These are phyloP conservation scores for Dromaius novaehollandiae DNA, from an alignment of 2,113 vertebrate species.

Conservation along the genomic window DNA sequence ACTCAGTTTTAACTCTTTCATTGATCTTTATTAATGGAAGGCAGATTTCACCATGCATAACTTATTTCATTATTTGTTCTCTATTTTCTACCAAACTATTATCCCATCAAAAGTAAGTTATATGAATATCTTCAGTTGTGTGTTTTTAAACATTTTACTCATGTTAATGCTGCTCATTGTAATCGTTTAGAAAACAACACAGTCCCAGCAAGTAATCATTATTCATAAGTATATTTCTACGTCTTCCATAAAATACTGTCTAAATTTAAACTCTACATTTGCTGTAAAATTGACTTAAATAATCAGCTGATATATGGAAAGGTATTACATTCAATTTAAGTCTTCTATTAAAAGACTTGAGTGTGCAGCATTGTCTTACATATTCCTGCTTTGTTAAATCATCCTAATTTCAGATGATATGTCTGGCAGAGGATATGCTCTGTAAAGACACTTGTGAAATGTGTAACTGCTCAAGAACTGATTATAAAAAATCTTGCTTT, in stretches of 20 bases:
- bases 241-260: neutral
- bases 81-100: neutral
- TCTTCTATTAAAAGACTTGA: neutral
- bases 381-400: neutral
- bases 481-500: neutral
- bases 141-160: neutral
- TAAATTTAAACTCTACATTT: neutral
- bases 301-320: neutral
- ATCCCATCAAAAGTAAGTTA: neutral
- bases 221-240: neutral
- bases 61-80: neutral
- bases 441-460: neutral
- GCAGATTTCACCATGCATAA: neutral
- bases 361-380: neutral
- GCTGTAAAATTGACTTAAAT: neutral
- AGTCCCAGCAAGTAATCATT: neutral
- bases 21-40: neutral
- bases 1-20: neutral
- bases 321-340: no score
- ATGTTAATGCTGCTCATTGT: neutral
- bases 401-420: neutral
- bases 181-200: neutral
- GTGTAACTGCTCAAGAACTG: neutral
- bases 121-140: neutral
- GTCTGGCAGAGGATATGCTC: neutral